Base-by-base conservation (phyloP, 1,140 invertebrate genomes). In the Rhyzopertha dominica region DNA sequence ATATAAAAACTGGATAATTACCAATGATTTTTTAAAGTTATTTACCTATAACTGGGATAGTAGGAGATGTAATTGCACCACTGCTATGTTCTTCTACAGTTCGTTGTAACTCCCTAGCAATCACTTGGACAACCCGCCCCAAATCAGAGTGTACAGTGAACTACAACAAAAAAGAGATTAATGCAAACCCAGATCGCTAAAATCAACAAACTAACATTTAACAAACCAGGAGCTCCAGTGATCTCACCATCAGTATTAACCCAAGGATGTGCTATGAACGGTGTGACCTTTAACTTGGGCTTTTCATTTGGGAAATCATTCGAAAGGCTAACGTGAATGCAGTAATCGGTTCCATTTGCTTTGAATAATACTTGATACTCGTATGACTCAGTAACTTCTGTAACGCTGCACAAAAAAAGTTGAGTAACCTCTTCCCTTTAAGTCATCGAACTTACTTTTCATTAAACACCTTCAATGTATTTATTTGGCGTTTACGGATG, bases 141-240 rank as follows among this genome's bases (percentile, higher is more conserved):
- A 87, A 72, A 70, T 87, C 85, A 28, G 83, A 85, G 65, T 86
- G 82, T 28, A 78, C 67, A 42, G 83, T 81, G 61, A 80, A 87
- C 78, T 81, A 49, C 23, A 62, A 66, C 43, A 51, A 48, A 54
- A 10, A 56, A 41, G 51, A 41, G 22, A 30, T 29, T 40, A 24
- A 17, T 18, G 26, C 8, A 42, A 10, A n/a, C n/a, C n/a, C n/a
- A n/a, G n/a, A n/a, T n/a, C n/a, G n/a, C n/a, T n/a, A 30, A 45
- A 24, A 47, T 19, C 19, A 13, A 16, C 22, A 16, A 45, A 62
- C 65, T 72, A 72, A 81, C 79, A 70, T 85, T 85, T 19, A 85
- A 51, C 28, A 87, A 61, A 19, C 84, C 84, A 12, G 84, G 85
- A 14, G 84, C 84, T 43, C 73, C 74, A 17, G 74, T 71, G 23